Conservation (phyloP, 2,797 vertebrate species). For the Etheostoma nigrum region DNA sequence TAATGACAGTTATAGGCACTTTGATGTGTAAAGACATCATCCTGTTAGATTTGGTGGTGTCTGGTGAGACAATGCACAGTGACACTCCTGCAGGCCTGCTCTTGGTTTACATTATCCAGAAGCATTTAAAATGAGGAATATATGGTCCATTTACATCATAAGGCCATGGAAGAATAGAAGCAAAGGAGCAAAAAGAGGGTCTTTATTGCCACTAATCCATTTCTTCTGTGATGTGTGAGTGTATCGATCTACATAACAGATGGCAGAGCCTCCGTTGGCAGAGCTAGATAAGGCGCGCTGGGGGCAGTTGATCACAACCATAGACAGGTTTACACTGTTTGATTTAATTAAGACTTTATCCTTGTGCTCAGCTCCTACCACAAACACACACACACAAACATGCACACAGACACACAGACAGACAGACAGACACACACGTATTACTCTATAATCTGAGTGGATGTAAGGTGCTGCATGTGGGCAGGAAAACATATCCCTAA, state of each 20-base stretch:
- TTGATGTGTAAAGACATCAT: constrained; percentile 21
- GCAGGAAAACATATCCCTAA: constrained; percentile 61
- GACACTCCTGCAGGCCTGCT: constrained; percentile 48
- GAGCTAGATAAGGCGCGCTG: constrained; percentile 83
- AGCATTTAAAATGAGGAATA: constrained; percentile 63
- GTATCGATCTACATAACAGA: constrained; percentile 87
- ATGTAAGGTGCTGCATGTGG: constrained; percentile 46
- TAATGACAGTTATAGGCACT: constrained; percentile 7
- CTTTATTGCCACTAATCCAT: constrained; percentile 85
- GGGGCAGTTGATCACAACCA: constrained; percentile 86
- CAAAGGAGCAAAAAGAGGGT: constrained; percentile 65
- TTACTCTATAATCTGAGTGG: constrained; percentile 45
- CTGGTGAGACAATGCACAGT: constrained; percentile 40
- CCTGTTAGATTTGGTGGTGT: constrained; percentile 22
- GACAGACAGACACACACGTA: constrained; percentile 56
- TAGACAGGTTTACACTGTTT: constrained; percentile 86
- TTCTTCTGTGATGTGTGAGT: constrained; percentile 84
- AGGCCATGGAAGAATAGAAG: constrained; percentile 51
- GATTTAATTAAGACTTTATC: constrained; percentile 89
- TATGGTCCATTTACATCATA: constrained; percentile 76
- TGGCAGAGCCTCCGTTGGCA: constrained; percentile 85
- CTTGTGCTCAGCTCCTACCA: constrained; percentile 71
- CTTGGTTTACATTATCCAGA: constrained; percentile 45
- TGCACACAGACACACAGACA: constrained; percentile 57
- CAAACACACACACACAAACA: constrained; percentile 65